Evolutionary conservation across 1,140 invertebrate species (phyloP).

Genomic region (Pachypeltis micranthus): DNA sequence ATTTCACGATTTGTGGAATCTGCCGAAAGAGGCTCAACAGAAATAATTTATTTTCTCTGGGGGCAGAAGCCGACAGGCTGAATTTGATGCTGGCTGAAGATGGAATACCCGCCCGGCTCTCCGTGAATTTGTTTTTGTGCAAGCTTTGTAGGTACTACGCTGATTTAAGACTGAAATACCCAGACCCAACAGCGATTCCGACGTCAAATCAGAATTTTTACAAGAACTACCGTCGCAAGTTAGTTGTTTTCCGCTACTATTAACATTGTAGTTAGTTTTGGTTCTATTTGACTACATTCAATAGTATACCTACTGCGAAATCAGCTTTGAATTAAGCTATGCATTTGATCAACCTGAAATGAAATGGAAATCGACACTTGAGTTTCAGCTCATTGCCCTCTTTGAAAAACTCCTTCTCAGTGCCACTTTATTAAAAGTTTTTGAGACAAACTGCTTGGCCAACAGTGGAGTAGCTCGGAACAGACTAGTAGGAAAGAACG

Average conservation of each 20-base stretch:
- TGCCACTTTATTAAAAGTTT: too few relatives aligned
- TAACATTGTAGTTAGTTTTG: too few relatives aligned
- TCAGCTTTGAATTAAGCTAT: too few relatives aligned
- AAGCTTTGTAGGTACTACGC: slow-evolving; percentile 67
- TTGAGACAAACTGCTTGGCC: too few relatives aligned
- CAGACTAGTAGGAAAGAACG: too few relatives aligned
- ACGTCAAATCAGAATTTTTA: slow-evolving; percentile 45
- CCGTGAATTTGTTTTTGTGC: slow-evolving; percentile 52
- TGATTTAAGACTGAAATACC: slow-evolving; percentile 49
- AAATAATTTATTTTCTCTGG: slow-evolving; percentile 37
- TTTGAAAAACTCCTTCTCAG: too few relatives aligned
- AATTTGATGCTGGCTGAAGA: slow-evolving; percentile 50
- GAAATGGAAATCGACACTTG: too few relatives aligned
- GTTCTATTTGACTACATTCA: too few relatives aligned
- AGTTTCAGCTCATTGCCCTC: too few relatives aligned
- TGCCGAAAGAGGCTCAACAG: slow-evolving; percentile 58
- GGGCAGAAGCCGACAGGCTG: slow-evolving; percentile 49
- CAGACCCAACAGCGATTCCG: slow-evolving; percentile 38
- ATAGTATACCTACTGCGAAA: too few relatives aligned
- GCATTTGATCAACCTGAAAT: too few relatives aligned
- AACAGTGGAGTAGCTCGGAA: too few relatives aligned
- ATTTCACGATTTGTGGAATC: slow-evolving; percentile 58
- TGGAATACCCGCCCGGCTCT: slow-evolving; percentile 51
- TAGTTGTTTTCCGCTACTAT: slow-evolving; percentile 22
- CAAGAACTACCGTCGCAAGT: slow-evolving; percentile 56